Percentiles rank a stretch among this genome's conserved stretches.
Conservation (phyloP, 2,888 invertebrate species). For the Chouioia cunea region DNA sequence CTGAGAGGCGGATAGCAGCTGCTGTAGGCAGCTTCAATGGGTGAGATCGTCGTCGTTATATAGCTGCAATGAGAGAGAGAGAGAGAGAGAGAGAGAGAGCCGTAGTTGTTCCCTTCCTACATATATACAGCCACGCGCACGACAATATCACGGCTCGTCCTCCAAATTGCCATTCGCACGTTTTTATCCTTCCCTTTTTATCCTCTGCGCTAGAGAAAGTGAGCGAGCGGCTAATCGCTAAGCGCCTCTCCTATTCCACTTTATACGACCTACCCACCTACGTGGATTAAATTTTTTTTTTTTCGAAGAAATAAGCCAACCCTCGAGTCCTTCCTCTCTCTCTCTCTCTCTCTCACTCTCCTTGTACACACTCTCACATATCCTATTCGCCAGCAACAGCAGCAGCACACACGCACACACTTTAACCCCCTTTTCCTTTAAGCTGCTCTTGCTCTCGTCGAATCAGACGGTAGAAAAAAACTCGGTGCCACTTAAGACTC, state of each 20-base stretch:
- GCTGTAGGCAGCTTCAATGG: background rate
- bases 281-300: constrained; percentile 60
- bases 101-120: background rate
- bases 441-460: too few species aligned
- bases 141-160: constrained; percentile 47
- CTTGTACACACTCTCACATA: too few species aligned
- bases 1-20: constrained; percentile 11
- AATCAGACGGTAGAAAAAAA: too few species aligned
- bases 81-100: background rate
- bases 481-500: too few species aligned
- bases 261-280: constrained; percentile 49
- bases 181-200: constrained; percentile 45
- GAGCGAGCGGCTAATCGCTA: constrained; percentile 56
- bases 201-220: background rate
- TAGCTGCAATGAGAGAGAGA: background rate
- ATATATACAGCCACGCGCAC: background rate
- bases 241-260: constrained; percentile 50
- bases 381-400: too few species aligned
- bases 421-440: too few species aligned
- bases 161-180: constrained; percentile 52
- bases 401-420: too few species aligned
- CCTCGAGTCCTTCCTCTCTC: too few species aligned
- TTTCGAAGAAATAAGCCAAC: background rate
- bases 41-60: background rate
- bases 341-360: too few species aligned